Evolutionary conservation across 2,888 invertebrate species (phyloP).

Genomic region (Plagodis dolabraria): DNA sequence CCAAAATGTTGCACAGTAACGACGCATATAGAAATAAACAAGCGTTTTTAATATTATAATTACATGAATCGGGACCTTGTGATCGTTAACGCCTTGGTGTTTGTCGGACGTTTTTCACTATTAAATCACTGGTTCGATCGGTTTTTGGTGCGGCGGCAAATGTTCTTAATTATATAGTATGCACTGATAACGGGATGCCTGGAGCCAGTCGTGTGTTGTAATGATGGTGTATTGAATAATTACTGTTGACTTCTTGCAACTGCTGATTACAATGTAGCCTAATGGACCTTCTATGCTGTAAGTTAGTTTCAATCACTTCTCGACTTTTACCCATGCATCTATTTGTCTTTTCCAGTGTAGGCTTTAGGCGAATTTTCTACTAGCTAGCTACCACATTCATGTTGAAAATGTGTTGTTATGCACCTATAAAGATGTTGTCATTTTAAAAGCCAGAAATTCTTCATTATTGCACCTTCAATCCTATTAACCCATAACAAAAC

Average conservation of each 20-base stretch:
- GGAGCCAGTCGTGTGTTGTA: conserved; percentile 33
- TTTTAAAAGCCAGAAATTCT: too few species aligned
- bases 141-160: conserved; percentile 54
- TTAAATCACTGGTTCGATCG: conserved; percentile 63
- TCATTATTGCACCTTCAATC: too few species aligned
- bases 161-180: conserved; percentile 57
- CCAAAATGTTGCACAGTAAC: conserved; percentile 47
- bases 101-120: conserved; percentile 66
- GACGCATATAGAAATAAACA: conserved; percentile 59
- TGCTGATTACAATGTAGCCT: not conserved
- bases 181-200: conserved; percentile 64
- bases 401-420: too few species aligned
- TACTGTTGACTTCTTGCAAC: conserved; percentile 9
- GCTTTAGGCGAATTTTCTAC: too few species aligned
- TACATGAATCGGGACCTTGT: conserved; percentile 56
- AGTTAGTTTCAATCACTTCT: too few species aligned
- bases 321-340: too few species aligned
- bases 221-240: conserved; percentile 29
- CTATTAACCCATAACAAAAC: too few species aligned
- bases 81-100: conserved; percentile 59
- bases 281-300: too few species aligned
- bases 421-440: too few species aligned
- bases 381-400: too few species aligned
- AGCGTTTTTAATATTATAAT: conserved; percentile 67
- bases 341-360: too few species aligned